Conservation (phyloP, 1,140 invertebrate genomes). For the Macrotrachela quadricornifera region DNA sequence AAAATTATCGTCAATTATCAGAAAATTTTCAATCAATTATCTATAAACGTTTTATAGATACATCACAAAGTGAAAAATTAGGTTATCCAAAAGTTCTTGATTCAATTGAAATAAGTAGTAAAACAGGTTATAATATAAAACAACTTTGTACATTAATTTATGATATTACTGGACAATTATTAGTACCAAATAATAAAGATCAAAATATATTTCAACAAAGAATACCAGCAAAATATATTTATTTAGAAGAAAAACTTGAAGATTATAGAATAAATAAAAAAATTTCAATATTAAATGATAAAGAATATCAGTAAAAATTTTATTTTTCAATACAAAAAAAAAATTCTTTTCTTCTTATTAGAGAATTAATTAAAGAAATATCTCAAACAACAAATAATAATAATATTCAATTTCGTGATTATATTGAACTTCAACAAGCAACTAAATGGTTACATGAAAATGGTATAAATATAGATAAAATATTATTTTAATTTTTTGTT, state of each 20-base stretch:
- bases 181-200: slow-evolving; percentile 8
- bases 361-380: slow-evolving; percentile 15
- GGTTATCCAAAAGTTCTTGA: slow-evolving; percentile 57
- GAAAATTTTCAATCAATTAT: slow-evolving; percentile 53
- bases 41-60: slow-evolving; percentile 52
- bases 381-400: no score
- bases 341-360: slow-evolving; percentile 19
- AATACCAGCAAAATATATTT: slow-evolving; percentile 80
- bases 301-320: slow-evolving; percentile 47
- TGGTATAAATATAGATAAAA: slow-evolving; percentile 48
- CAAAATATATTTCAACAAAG: slow-evolving; percentile 68
- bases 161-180: slow-evolving; percentile 30
- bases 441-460: slow-evolving; percentile 92
- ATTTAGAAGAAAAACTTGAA: slow-evolving; percentile 68
- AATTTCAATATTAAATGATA: slow-evolving; percentile 60
- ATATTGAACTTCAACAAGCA: slow-evolving; percentile 71
- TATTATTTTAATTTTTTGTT: slow-evolving; percentile 5
- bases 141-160: slow-evolving; percentile 76
- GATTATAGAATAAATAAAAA: slow-evolving; percentile 37
- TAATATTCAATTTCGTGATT: slow-evolving; percentile 50
- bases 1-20: slow-evolving; percentile 41
- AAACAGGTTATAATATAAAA: slow-evolving; percentile 69
- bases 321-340: slow-evolving; percentile 14
- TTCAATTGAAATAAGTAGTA: slow-evolving; percentile 68
- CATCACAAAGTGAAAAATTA: slow-evolving; percentile 51